Evolutionary conservation across 2,797 vertebrate genomes (phyloP), one percentile per base, ranked within the genome.

Genomic region (Microctenopoma lineatum): DNA sequence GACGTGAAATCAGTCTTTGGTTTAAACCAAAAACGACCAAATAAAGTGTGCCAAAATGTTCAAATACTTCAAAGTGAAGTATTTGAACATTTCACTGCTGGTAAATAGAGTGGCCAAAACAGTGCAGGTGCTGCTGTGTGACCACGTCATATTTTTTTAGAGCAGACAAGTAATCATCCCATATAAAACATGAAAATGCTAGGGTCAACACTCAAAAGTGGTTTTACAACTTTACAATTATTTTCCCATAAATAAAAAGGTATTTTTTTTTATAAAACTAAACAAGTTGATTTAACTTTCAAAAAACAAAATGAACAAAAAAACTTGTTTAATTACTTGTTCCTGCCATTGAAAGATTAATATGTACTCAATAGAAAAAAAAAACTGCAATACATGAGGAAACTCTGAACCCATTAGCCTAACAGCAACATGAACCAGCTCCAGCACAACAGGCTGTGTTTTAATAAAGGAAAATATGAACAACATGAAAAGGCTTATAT

Each of bases 401-500:
- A 25, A 36, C 58, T 54, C 50, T 45, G 11, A 25, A 79, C 66
- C 46, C 7, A n/a, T 65, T 55, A 72, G 48, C 51, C 47, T 50
- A 47, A 70, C 73, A 76, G 57, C 51, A 70, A 60, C 70, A 66
- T 34, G 66, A 64, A 80, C 72, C 68, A 62, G 5, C 44, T 42
- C 62, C 68, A 74, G 34, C 8, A 48, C 45, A 73, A 75, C 53
- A 68, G 62, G 65, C 29, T 66, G 42, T 48, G 66, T 64, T 83
- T 75, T 66, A 78, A 77, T 79, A 61, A 81, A 77, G 89, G 84
- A 89, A 90, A 90, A 82, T 84, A 75, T 89, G 84, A 89, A 80
- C 73, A 83, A 80, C 68, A 79, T 72, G 48, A 84, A 75, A 59
- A 66, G 57, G 51, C 34, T 68, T 63, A 42, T 62, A 50, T 21